phyloP scores from a whole-genome alignment of 2,797 vertebrate genomes.

The Acanthiza pusilla region DNA sequence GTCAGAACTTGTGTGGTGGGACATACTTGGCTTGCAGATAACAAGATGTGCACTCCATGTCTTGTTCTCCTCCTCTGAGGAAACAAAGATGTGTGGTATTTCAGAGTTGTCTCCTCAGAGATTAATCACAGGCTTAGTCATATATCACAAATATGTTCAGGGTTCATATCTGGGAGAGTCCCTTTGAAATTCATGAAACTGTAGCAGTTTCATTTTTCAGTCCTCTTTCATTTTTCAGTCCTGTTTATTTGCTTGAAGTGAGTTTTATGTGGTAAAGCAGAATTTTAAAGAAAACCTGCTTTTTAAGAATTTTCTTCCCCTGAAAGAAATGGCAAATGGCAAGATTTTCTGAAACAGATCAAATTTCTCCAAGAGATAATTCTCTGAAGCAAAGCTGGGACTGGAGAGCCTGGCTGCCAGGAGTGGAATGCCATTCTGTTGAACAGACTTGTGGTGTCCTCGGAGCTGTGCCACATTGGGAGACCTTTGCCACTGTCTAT shows the following conservation, averaged over 20 bases:
- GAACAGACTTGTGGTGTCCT: background rate
- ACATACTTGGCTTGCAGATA: background rate
- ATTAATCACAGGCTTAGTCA: slow-evolving; percentile 61
- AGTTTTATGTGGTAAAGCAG: background rate
- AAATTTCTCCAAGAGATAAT: background rate
- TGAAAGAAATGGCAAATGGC: background rate
- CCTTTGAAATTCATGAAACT: background rate
- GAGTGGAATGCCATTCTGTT: background rate
- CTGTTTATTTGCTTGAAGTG: background rate
- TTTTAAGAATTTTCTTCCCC: background rate
- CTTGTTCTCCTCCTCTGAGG: background rate
- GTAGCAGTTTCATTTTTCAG: background rate
- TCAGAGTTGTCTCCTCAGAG: slow-evolving; percentile 25
- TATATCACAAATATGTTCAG: slow-evolving; percentile 2
- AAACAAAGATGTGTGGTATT: slow-evolving; percentile 19
- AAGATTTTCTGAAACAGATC: background rate
- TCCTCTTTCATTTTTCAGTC: background rate
- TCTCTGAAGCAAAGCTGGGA: background rate
- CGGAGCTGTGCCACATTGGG: background rate
- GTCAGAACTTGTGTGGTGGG: background rate
- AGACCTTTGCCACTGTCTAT: background rate
- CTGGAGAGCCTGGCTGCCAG: background rate
- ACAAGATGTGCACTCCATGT: background rate
- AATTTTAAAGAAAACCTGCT: background rate
- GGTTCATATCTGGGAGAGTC: background rate